Base-by-base conservation (phyloP, 2,113 vertebrate species). In the Forbesichthys agassizii region DNA sequence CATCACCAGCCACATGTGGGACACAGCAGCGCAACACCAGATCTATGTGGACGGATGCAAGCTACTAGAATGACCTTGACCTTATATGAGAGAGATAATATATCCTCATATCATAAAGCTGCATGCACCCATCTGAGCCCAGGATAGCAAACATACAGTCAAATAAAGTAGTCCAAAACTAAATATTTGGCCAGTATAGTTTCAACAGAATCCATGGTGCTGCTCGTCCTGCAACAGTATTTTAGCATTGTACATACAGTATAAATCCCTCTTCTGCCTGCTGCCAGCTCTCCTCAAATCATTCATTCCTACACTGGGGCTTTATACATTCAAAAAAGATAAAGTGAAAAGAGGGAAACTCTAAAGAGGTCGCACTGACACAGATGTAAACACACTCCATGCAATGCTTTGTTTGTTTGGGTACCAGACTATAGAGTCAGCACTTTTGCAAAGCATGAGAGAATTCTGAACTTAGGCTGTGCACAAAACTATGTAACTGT, bases 171-270 rank as follows among this genome's bases (percentile, higher is more conserved):
- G 47, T 61, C 68, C 27, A 27, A 61, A 51, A 79, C 33, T 51
- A 61, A 62, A 80, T 56, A 58, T 68, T 64, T 27, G 14, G 18
- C 71, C 61, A 27, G 5, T 60, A 62, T 58, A 67, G 65, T 55
- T 56, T 63, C 73, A 75, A n/a, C 47, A 67, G 18, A 52, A 42
- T 64, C 33, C 47, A 13, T 27, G 69, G 63, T 52, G 63, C 69
- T 49, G 61, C 53, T 61, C 27, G 27, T 64, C 53, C 58, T 66
- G 64, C 69, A 72, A 78, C 68, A 79, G 82, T 71, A 60, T 54
- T 61, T 80, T 79, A 48, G 78, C 81, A 77, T 86, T 95, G 94
- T 94, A 94, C 86, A 96, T 95, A 82, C 81, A 75, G 80, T 83
- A 79, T 27, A 27, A 27, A 27, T 90, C 82, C 82, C 74, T 79